These are phyloP conservation scores for Luffia ferchaultella DNA, from an alignment of 2,888 invertebrate species.

Conservation along the genomic window DNA sequence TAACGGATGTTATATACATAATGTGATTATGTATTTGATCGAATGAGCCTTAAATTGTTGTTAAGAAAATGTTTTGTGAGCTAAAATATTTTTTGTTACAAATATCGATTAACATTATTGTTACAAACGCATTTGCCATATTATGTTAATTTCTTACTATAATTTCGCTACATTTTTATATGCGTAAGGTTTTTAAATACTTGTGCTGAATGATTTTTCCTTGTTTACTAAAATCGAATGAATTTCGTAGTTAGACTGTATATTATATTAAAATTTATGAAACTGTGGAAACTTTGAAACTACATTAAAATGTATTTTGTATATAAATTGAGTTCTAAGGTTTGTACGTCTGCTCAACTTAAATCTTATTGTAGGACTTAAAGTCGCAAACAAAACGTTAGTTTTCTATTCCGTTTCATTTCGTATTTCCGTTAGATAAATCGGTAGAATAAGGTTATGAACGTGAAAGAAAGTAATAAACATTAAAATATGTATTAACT, in stretches of 20 bases:
- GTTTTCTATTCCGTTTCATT: constrained; percentile 11
- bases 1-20: background rate
- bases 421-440: constrained; percentile 20
- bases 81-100: background rate
- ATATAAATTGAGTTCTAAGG: constrained; percentile 58
- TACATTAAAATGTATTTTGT: constrained; percentile 37
- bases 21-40: background rate
- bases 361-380: constrained; percentile 53
- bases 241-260: too few relatives aligned
- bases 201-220: too few relatives aligned
- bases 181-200: too few relatives aligned
- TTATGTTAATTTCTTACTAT: constrained; percentile 8
- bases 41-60: background rate
- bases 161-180: constrained; percentile 4
- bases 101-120: background rate
- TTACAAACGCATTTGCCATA: background rate
- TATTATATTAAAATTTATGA: too few relatives aligned
- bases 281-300: constrained; percentile 10
- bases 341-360: constrained; percentile 61
- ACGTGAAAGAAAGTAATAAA: constrained; percentile 2
- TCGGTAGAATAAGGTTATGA: constrained; percentile 21
- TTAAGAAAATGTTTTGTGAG: background rate
- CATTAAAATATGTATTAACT: constrained; percentile 11
- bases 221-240: too few relatives aligned
- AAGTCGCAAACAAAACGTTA: constrained; percentile 18